Evolutionary conservation across 2,888 invertebrate genomes (phyloP).

Genomic region (Oeneis ivallda): DNA sequence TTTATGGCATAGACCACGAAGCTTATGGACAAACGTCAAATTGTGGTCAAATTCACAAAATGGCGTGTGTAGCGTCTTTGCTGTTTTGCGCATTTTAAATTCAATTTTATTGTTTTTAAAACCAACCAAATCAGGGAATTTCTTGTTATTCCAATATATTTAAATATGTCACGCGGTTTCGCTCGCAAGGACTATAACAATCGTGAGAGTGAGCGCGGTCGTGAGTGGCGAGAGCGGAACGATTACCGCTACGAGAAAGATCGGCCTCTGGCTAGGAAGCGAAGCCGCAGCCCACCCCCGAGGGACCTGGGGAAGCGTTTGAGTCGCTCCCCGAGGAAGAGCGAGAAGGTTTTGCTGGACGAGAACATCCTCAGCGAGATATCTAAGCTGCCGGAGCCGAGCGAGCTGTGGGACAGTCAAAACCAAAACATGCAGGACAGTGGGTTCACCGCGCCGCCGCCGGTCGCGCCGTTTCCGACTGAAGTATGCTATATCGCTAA

Average conservation of each 20-base stretch:
- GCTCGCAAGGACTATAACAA: constrained; percentile 41
- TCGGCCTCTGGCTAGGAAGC: constrained; percentile 49
- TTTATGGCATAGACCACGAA: no score
- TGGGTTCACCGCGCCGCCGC: constrained; percentile 29
- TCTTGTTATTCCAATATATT: not conserved
- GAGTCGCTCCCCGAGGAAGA: constrained; percentile 65
- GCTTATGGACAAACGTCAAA: no score
- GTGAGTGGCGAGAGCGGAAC: constrained; percentile 50
- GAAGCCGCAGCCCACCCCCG: constrained; percentile 59
- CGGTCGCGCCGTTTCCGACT: constrained; percentile 37
- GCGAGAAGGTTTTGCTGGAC: constrained; percentile 65
- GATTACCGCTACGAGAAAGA: constrained; percentile 48
- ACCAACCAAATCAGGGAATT: constrained; percentile 8
- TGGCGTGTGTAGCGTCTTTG: constrained; percentile 13
- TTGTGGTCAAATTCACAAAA: not conserved
- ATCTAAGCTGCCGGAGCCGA: constrained; percentile 69
- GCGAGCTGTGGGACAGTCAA: constrained; percentile 71
- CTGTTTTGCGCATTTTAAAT: constrained; percentile 16
- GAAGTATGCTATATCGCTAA: constrained; percentile 37
- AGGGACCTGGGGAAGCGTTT: constrained; percentile 52
- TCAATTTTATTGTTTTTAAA: constrained; percentile 3
- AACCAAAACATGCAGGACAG: constrained; percentile 52
- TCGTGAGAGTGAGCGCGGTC: constrained; percentile 41
- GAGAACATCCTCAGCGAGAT: constrained; percentile 73
- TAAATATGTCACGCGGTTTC: constrained; percentile 45